phyloP scores from a whole-genome alignment of 2,888 invertebrate species.

The Opisthograptis luteolata region DNA sequence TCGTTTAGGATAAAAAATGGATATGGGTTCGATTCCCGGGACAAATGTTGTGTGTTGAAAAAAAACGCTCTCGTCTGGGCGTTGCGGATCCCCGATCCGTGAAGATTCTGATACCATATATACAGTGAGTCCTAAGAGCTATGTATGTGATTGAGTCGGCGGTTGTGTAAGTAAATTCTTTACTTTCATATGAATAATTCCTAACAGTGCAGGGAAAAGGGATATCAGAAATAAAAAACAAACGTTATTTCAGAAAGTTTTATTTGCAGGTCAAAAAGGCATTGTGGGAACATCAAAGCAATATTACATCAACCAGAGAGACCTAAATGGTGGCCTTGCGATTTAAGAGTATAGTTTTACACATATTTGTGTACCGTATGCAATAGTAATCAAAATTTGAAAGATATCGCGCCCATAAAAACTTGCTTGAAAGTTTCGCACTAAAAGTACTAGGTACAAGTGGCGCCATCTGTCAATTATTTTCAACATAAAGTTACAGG shows the following conservation, averaged over 20 bases:
- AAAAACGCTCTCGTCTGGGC: no score
- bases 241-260: slow-evolving; percentile 47
- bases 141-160: no score
- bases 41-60: no score
- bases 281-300: slow-evolving; percentile 60
- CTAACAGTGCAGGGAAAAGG: not conserved
- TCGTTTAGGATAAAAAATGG: no score
- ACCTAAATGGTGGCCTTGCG: slow-evolving; percentile 34
- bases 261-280: slow-evolving; percentile 63
- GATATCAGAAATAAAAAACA: slow-evolving; percentile 41
- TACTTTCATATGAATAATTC: no score
- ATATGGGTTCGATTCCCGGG: no score
- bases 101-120: no score
- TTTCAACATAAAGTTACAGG: not conserved
- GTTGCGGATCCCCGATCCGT: no score
- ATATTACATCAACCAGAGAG: slow-evolving; percentile 49
- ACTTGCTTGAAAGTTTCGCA: no score
- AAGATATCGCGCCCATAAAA: not conserved
- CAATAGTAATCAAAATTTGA: slow-evolving; percentile 18
- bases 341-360: slow-evolving; percentile 24
- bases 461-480: not conserved
- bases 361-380: slow-evolving; percentile 40
- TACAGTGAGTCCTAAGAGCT: no score
- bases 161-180: no score
- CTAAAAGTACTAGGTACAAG: no score